Conservation (phyloP, 2,888 invertebrate genomes). For the Scelioninae gen. 1 region DNA sequence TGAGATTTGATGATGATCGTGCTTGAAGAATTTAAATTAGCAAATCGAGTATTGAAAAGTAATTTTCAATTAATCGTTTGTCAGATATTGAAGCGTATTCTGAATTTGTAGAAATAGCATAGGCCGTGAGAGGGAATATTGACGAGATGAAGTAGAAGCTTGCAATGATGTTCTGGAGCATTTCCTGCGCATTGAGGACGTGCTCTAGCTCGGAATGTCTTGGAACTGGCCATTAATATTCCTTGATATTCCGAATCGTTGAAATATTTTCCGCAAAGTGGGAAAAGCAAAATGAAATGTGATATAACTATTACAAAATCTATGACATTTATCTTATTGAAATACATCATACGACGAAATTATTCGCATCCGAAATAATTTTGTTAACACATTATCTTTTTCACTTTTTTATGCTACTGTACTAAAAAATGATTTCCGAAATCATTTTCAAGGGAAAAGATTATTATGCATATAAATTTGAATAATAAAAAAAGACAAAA, state of each 20-base stretch:
- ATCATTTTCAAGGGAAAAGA: too few species aligned
- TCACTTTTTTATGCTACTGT: too few species aligned
- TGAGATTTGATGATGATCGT: slow-evolving; percentile 29
- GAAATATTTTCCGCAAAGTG: slow-evolving; percentile 68
- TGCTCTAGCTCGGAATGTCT: slow-evolving; percentile 73
- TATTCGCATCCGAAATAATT: not conserved
- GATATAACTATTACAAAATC: slow-evolving; percentile 62
- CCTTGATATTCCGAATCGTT: slow-evolving; percentile 71
- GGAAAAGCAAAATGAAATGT: slow-evolving; percentile 62
- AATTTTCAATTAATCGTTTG: slow-evolving; percentile 62
- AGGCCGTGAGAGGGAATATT: slow-evolving; percentile 68
- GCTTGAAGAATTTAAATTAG: slow-evolving; percentile 37
- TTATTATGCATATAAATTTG: too few species aligned
- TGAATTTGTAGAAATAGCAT: slow-evolving; percentile 58
- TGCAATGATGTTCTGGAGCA: slow-evolving; percentile 66
- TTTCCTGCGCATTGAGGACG: slow-evolving; percentile 72
- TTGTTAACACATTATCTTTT: too few species aligned
- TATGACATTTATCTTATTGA: slow-evolving; percentile 37
- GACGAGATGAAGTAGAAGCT: slow-evolving; percentile 68
- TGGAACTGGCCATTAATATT: slow-evolving; percentile 76
- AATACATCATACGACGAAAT: slow-evolving; percentile 13
- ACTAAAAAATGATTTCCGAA: too few species aligned
- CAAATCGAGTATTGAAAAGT: slow-evolving; percentile 38
- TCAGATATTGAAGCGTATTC: slow-evolving; percentile 60
- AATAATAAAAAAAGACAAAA: too few species aligned